Percentiles rank a stretch among this genome's conserved stretches.
phyloP scores from a whole-genome alignment of 2,888 invertebrate species.

The Troilus luridus region DNA sequence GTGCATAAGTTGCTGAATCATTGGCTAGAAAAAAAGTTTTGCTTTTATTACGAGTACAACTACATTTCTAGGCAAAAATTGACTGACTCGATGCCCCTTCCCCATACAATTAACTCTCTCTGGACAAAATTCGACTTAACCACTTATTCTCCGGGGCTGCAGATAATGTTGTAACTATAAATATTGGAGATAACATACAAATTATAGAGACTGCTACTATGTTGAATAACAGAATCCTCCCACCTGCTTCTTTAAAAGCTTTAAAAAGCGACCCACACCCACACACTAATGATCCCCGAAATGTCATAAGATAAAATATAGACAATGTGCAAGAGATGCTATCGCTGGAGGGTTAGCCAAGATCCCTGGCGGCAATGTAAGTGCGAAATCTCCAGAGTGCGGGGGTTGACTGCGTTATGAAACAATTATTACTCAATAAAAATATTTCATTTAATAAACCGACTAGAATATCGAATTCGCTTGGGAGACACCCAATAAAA shows the following conservation, averaged over 20 bases:
- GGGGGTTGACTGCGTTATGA: not conserved
- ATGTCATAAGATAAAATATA: constrained; percentile 30
- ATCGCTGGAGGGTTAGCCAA: not conserved
- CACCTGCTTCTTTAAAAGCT: not conserved
- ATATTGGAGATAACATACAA: too few species aligned
- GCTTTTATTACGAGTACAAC: too few species aligned
- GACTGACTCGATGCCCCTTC: too few species aligned
- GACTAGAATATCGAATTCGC: too few species aligned
- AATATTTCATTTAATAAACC: not conserved
- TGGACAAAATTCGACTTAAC: too few species aligned
- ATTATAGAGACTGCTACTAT: not conserved
- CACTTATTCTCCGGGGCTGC: too few species aligned
- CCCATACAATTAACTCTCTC: too few species aligned
- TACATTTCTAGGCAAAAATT: too few species aligned
- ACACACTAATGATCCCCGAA: not conserved
- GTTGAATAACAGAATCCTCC: not conserved
- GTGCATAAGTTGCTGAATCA: too few species aligned
- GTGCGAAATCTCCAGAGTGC: not conserved
- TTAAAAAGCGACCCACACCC: not conserved
- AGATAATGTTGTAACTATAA: too few species aligned
- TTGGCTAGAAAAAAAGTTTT: too few species aligned
- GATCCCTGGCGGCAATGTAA: not conserved
- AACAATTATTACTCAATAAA: constrained; percentile 19
- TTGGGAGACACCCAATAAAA: not conserved
- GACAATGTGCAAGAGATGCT: constrained; percentile 10